Base-by-base conservation (phyloP, 2,113 vertebrate species). In the Cavia porcellus region DNA sequence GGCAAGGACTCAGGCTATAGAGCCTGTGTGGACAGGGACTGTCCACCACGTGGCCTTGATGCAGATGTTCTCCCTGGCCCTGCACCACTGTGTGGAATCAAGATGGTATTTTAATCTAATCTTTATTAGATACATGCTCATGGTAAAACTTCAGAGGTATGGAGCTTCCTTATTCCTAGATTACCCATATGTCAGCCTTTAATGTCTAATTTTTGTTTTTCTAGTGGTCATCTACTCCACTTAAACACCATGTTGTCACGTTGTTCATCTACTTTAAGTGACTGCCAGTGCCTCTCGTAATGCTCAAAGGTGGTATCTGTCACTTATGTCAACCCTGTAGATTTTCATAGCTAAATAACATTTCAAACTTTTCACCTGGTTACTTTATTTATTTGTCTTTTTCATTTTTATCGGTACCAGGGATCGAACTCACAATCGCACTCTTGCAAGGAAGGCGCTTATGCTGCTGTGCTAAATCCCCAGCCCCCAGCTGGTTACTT, bases 1-100 rank as follows among this genome's bases (percentile, higher is more conserved):
- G 89, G 24, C 77, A 96, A 96, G 91, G 66, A 66, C 62, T 83
- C 35, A 4, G 89, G 81, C 68, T 95, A 88, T 45, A 96, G 96
- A 12, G 35, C 77, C 47, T 17, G 10, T 22, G 17, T 4, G 28
- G 15, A 25, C 75, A 50, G 28, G 45, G 25, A 45, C 59, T 45
- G 32, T 28, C 66, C n/a, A 68, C 55, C n/a, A 8, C 93, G 91
- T 24, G 77, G 77, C 50, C 50, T 35, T 35, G 47, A 12, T 55
- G 8, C 15, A 32, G 50, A 20, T 55, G 50, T 14, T 0, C 11
- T 70, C 19, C 22, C 19, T 86, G 38, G 45, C 55, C 66, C 38
- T 38, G 5, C 0, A 57, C 72, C 35, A 89, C 2, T 24, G 24
- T 66, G 35, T 45, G 25, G 47, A 52, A 83, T 96, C 47, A 30